A percentile compares a stretch with the other conserved stretches of the same genome.
These are phyloP conservation scores for Bombus picipes DNA, from an alignment of 1,140 invertebrate genomes.

Conservation along the genomic window DNA sequence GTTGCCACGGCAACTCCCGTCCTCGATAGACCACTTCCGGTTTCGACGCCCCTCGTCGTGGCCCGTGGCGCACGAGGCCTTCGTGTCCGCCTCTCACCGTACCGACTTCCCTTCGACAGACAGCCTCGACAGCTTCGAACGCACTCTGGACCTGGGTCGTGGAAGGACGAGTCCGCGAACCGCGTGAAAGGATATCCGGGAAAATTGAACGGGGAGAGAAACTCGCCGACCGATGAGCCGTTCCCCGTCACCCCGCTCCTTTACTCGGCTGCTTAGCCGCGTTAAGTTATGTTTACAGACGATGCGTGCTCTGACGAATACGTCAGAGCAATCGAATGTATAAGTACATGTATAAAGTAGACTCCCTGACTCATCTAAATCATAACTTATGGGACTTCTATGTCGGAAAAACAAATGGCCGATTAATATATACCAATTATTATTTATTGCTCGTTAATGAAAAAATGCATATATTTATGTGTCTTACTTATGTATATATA, in stretches of 20 bases:
- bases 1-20: slow-evolving; percentile 75
- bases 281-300: no score
- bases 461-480: no score
- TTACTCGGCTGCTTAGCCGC: neutral
- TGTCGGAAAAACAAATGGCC: no score
- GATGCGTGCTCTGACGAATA: no score
- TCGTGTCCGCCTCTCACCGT: slow-evolving; percentile 48
- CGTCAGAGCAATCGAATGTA: no score
- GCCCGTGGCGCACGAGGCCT: slow-evolving; percentile 56
- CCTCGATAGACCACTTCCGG: slow-evolving; percentile 75
- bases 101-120: slow-evolving; percentile 34
- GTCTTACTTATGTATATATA: no score
- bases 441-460: no score
- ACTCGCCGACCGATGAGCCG: slow-evolving; percentile 9
- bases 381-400: no score
- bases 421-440: no score
- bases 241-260: no score
- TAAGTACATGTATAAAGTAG: no score
- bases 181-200: slow-evolving; percentile 66
- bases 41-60: slow-evolving; percentile 62
- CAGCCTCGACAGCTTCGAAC: slow-evolving; percentile 50
- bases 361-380: no score
- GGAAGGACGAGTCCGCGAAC: slow-evolving; percentile 57
- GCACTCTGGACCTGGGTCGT: slow-evolving; percentile 50
- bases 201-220: slow-evolving; percentile 56